Evolutionary conservation across 2,797 vertebrate species (phyloP).

Genomic region (Molossus molossus): DNA sequence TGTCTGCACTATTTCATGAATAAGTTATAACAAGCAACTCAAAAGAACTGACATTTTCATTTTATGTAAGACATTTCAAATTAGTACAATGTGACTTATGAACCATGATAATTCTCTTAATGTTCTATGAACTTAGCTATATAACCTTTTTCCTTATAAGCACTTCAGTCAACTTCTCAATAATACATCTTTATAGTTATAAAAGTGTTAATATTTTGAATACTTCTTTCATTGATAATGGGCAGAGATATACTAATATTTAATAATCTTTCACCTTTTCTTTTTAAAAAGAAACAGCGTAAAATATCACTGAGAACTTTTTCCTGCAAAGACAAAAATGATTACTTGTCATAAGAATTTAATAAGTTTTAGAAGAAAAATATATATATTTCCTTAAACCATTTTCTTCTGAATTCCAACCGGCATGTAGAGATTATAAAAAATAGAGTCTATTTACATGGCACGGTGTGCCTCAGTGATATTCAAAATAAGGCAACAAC

Average conservation of each 20-base stretch:
- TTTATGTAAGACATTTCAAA: slow-evolving; percentile 77
- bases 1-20: slow-evolving; percentile 70
- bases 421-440: slow-evolving; percentile 89
- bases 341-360: slow-evolving; percentile 85
- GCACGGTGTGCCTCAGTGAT: slow-evolving; percentile 86
- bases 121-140: slow-evolving; percentile 81
- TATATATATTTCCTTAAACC: slow-evolving; percentile 86
- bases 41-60: slow-evolving; percentile 81
- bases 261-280: slow-evolving; percentile 81
- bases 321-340: slow-evolving; percentile 87
- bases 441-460: slow-evolving; percentile 94
- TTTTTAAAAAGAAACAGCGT: slow-evolving; percentile 76
- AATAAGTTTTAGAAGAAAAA: slow-evolving; percentile 89
- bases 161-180: slow-evolving; percentile 81
- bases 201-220: slow-evolving; percentile 87
- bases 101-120: slow-evolving; percentile 76
- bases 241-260: slow-evolving; percentile 84
- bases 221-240: slow-evolving; percentile 77
- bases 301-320: slow-evolving; percentile 87
- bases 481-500: slow-evolving; percentile 87
- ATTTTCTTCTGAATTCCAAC: slow-evolving; percentile 88
- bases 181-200: slow-evolving; percentile 87
- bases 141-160: slow-evolving; percentile 77
- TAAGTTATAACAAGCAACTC: slow-evolving; percentile 81
- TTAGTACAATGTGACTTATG: slow-evolving; percentile 77